A percentile compares a stretch with the other conserved stretches of the same genome.
These are phyloP conservation scores for Osmerus mordax DNA, from an alignment of 2,113 vertebrate species.

Conservation along the genomic window DNA sequence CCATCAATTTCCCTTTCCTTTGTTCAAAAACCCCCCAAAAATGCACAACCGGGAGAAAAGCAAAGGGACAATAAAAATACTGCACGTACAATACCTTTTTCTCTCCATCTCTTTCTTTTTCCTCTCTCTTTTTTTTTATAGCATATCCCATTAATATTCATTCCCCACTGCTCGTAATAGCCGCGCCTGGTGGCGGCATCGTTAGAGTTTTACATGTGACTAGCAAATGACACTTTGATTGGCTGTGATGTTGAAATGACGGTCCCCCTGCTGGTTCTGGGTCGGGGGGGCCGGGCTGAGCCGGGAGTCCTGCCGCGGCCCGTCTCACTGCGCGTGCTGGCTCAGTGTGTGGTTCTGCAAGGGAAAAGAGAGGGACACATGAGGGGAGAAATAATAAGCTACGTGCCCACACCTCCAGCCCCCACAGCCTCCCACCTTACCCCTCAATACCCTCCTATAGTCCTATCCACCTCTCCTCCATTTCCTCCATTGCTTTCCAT, in stretches of 20 bases:
- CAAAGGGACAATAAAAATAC: conserved; percentile 99
- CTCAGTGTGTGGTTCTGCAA: conserved; percentile 99
- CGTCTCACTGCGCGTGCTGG: conserved; percentile 99
- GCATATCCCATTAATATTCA: conserved; percentile 99
- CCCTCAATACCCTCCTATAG: conserved; percentile 53
- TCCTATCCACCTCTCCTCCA: conserved; percentile 69
- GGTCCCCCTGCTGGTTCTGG: conserved; percentile 93
- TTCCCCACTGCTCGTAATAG: conserved; percentile 99
- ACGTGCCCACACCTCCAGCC: conserved; percentile 81
- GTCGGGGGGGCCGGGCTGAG: conserved; percentile 97
- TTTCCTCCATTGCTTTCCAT: conserved; percentile 24
- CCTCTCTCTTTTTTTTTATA: conserved; percentile 83
- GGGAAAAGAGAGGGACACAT: conserved; percentile 88
- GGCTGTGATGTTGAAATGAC: conserved; percentile 99
- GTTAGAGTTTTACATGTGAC: conserved; percentile 99
- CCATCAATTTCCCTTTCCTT: conserved; percentile 38
- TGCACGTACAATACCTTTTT: conserved; percentile 98
- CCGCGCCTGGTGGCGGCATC: conserved; percentile 99
- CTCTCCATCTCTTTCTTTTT: conserved; percentile 46
- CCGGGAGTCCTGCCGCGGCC: conserved; percentile 91
- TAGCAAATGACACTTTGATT: conserved; percentile 99
- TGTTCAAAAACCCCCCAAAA: conserved; percentile 63
- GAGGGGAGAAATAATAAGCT: conserved; percentile 97
- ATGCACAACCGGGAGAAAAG: conserved; percentile 74
- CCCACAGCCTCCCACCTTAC: conserved; percentile 59